Evolutionary conservation across 64 coral and sea anemone genomes (phyloP), one percentile per base, ranked within the genome.

Genomic region (Stichodactyla helianthus): DNA sequence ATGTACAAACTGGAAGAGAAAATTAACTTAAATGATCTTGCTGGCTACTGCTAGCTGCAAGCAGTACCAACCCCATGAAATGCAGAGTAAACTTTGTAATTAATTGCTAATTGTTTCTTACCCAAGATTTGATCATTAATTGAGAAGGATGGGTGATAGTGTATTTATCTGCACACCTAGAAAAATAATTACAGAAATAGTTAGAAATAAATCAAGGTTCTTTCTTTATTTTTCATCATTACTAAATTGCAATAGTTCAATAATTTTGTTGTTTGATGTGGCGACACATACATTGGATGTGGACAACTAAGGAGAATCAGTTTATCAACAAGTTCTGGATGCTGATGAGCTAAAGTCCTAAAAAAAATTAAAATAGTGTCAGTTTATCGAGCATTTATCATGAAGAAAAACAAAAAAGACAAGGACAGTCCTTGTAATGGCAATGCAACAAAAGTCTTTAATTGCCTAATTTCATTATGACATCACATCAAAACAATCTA

Each of bases 251-350:
- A 44, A 44, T 44, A 44, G 35, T 44, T 44, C 35, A 54, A 82
- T 19, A 82, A 19, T 50, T 44, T 52, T 19, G 28, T 44, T 52
- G 79, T 51, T 82, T 31, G 14, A 83, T 56, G 14, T 28, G 11
- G 70, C 88, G 90, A n/a, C 2, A 3, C 35, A 44, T 90, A 97
- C 91, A 53, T 90, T 70, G 94, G 91, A 61, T 97, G 94, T 71
- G 94, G 94, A 50, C 85, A 89, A 53, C 92, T 97, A 57, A 93
- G 84, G n/a, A 82, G 28, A 50, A 97, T 88, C 54, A 97, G 77
- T 84, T 68, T 90, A 62, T 90, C 89, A 27, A 97, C 91, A 82
- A 91, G 54, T n/a, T 91, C 91, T 62, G 91, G 88, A 91, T 88
- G 76, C n/a, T 84, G 82, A 79, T 97, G 91, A 1, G 95, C 86